Evolutionary conservation across 2,797 vertebrate genomes (phyloP).

Genomic region (Aeoliscus strigatus): DNA sequence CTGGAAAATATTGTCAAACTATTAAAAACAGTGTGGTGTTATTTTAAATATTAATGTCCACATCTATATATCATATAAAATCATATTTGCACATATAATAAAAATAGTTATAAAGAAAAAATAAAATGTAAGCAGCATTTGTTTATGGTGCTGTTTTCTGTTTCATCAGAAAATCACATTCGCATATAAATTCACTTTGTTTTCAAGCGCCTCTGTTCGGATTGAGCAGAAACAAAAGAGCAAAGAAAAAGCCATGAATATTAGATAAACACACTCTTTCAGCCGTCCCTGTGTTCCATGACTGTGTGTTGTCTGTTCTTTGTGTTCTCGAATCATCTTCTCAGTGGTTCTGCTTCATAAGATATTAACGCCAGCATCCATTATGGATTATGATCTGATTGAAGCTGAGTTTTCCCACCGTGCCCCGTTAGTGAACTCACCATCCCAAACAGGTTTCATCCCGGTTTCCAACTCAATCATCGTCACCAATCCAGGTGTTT

Average conservation of each 20-base stretch:
- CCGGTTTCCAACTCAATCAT: neutral
- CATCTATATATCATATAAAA: no score
- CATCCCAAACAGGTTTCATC: constrained; percentile 23
- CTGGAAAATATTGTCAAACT: no score
- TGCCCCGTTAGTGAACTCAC: constrained; percentile 67
- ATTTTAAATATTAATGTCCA: no score
- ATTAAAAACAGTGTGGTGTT: no score
- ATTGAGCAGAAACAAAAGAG: constrained; percentile 36
- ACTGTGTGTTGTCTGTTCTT: constrained; percentile 1
- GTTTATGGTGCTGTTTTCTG: constrained; percentile 25
- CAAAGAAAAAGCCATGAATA: constrained; percentile 56
- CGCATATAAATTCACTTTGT: no score
- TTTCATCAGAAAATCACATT: constrained; percentile 10
- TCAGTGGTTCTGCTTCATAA: constrained; percentile 73
- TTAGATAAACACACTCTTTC: constrained; percentile 57
- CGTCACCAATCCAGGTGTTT: no score
- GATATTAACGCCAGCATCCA: constrained; percentile 75
- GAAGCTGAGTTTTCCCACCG: constrained; percentile 75
- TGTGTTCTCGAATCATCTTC: constrained; percentile 66
- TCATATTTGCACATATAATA: no score
- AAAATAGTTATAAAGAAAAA: no score
- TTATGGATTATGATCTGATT: constrained; percentile 79
- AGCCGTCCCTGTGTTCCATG: constrained; percentile 27
- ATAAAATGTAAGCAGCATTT: constrained; percentile 1
- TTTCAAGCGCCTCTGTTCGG: constrained; percentile 12